Percentiles rank a stretch among this genome's conserved stretches.
phyloP scores from a whole-genome alignment of 1,140 invertebrate genomes.

The Drosophila pseudoananassae region DNA sequence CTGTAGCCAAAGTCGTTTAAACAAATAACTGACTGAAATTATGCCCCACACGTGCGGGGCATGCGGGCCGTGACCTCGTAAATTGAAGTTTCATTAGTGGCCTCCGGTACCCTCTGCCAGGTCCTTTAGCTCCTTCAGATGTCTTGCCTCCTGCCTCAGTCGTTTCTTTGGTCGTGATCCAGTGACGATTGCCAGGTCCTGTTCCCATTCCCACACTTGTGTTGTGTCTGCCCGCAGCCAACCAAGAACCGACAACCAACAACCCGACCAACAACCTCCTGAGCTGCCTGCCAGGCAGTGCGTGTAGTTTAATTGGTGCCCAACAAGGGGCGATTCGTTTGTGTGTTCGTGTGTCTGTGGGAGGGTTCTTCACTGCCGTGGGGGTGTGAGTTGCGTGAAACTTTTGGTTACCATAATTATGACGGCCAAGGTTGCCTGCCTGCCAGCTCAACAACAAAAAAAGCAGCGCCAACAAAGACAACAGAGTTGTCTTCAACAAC shows the following conservation, averaged over 20 bases:
- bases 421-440: conserved; percentile 69
- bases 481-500: too few species aligned
- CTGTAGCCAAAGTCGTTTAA: conserved; percentile 69
- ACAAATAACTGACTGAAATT: conserved; percentile 78
- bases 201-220: conserved; percentile 5
- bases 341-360: conserved; percentile 23
- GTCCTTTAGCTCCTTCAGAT: not conserved
- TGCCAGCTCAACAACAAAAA: conserved; percentile 21
- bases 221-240: conserved; percentile 46
- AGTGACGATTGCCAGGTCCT: conserved; percentile 44
- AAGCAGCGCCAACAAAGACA: conserved; percentile 35
- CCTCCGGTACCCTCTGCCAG: not conserved
- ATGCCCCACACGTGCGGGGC: conserved; percentile 77
- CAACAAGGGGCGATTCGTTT: conserved; percentile 20
- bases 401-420: conserved; percentile 82
- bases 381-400: conserved; percentile 74
- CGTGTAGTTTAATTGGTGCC: conserved; percentile 76
- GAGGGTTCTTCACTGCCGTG: conserved; percentile 27
- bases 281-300: conserved; percentile 36
- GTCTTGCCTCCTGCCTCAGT: conserved; percentile 1
- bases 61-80: conserved; percentile 77
- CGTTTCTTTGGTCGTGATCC: conserved; percentile 35
- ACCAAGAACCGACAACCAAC: conserved; percentile 6
- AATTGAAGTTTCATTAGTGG: conserved; percentile 80
- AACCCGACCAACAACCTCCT: conserved; percentile 10